Base-by-base conservation (phyloP, 2,888 invertebrate species). In the Agrilus cyanescens region DNA sequence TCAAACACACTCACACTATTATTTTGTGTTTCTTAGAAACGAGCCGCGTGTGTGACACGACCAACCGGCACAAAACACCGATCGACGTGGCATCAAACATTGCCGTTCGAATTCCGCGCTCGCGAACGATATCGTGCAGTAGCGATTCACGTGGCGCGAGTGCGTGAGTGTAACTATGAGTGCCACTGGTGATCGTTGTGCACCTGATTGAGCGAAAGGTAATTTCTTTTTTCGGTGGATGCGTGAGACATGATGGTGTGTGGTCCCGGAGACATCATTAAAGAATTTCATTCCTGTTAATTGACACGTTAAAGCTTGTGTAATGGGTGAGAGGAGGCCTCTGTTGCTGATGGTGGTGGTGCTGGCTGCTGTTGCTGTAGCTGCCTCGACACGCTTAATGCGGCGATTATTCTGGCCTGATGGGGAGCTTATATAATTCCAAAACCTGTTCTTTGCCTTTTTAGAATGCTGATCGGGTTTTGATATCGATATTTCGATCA, bases 221-320 rank as follows among this genome's bases (percentile, higher is more conserved):
- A 52, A 53, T 44, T 41, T 25, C 10, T 25, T 25, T 25, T 25
- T 25, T 25, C 10, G 25, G 25, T 25, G 25, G 10, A 25, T 25
- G 25, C 10, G 8, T 25, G 38, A 38, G 44, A 40, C 38, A 37
- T 14, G 52, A 37, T 34, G 47, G 49, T 48, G 55, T 57, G 59
- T 59, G 59, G 58, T 56, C 59, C 41, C 32, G 37, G 46, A 50
- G 49, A 50, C 51, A 53, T 44, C 43, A 50, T 49, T 51, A 47
- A 46, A 55, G 57, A 59, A 61, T 57, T 51, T 54, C 53, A 56
- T 57, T 53, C 48, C 53, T 53, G 53, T 56, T 62, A 62, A 63
- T 63, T 63, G 62, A 63, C 60, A 63, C 57, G 58, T 62, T 60
- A 59, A 59, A 55, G 49, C 54, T 45, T 53, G 51, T 53, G 51